These are phyloP conservation scores for Leucoraja erinaceus DNA, from an alignment of 2,113 vertebrate genomes.

Conservation along the genomic window DNA sequence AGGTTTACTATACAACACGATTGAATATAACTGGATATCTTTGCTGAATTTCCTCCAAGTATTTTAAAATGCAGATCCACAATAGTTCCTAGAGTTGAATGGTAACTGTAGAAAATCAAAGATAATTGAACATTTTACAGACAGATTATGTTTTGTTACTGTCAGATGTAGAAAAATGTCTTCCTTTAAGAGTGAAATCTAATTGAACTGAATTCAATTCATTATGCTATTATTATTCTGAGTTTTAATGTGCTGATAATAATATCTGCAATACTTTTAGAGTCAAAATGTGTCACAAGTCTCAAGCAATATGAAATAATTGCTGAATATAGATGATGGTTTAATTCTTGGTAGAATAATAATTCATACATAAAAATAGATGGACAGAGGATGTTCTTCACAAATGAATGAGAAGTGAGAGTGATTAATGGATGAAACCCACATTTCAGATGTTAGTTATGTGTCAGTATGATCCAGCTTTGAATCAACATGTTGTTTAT, in stretches of 20 bases:
- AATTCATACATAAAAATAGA: background rate
- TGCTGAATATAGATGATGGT: background rate
- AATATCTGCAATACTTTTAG: background rate
- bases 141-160: conserved; percentile 1
- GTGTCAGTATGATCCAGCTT: background rate
- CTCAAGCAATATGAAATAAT: background rate
- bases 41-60: background rate
- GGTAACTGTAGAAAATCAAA: background rate
- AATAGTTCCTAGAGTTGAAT: background rate
- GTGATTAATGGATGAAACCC: background rate
- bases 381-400: background rate
- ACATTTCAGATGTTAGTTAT: background rate
- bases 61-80: background rate
- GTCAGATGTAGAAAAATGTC: background rate
- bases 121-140: background rate
- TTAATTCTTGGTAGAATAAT: conserved; percentile 12
- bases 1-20: background rate
- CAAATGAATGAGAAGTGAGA: background rate
- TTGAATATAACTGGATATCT: background rate
- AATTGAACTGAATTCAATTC: conserved; percentile 14
- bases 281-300: background rate
- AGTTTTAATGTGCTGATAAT: conserved; percentile 2
- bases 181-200: background rate
- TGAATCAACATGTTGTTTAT: background rate
- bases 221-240: conserved; percentile 6